Evolutionary conservation across 1,140 invertebrate genomes (phyloP), one percentile per base, ranked within the genome.

Genomic region (Halesus radiatus): DNA sequence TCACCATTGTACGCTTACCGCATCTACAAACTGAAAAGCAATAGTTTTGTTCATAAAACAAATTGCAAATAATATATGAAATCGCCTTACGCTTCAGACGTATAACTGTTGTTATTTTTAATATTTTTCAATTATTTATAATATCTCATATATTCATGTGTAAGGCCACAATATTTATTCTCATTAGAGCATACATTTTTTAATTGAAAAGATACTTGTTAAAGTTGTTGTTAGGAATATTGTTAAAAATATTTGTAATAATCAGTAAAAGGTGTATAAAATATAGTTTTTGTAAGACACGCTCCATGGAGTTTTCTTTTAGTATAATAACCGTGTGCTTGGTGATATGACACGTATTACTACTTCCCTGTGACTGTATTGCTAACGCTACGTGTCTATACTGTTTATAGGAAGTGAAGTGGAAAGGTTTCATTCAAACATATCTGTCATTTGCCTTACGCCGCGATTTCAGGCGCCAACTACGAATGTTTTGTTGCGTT

Each of bases 391-490:
- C 7, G 70, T 74, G 70, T 56, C 13, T 26, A 72, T 29, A 56
- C 58, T 56, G 54, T 78, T 78, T 62, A 79, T 79, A 23, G 32
- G 4, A 32, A 32, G 32, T 3, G 5, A 45, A 45, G 8, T 45
- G 37, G 8, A 13, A 45, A 45, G 10, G 8, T 45, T 45, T 10
- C 8, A 45, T 45, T 13, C 10, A 83, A 81, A 83, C 82, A 83
- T 83, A 83, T 83, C 82, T 60, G 72, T 83, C 79, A 83, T 81
- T 45, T 83, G 82, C 82, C 79, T 83, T 83, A 83, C 82, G 82
- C 82, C 82, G 80, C 62, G 77, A 23, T 37, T 81, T 80, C 73
- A 72, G 81, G 81, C 81, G 81, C 79, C 80, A 80, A 80, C 53
- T 78, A 58, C 66, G 66, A 68, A 66, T 64, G 81, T 83, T 56